These are phyloP conservation scores for Notamacropus eugenii DNA, from an alignment of 2,797 vertebrate species.

Conservation along the genomic window DNA sequence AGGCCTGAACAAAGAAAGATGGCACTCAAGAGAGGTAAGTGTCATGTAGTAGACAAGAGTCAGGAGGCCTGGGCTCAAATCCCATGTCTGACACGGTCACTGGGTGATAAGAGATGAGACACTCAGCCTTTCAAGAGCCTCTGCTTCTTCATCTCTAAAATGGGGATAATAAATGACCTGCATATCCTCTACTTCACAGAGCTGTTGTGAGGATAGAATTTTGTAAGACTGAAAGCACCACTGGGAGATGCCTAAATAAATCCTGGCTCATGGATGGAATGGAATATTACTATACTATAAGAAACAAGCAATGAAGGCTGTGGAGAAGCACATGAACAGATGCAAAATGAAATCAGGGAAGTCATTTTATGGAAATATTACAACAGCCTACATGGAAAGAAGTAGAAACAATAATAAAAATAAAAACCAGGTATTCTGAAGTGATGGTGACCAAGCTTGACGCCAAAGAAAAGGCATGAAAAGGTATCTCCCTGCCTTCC, in stretches of 20 bases:
- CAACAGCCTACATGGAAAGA: background rate
- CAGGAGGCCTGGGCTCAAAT: background rate
- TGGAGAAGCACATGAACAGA: background rate
- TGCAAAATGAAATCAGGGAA: background rate
- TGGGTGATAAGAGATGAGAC: background rate
- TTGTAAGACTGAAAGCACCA: background rate
- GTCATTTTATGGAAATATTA: background rate
- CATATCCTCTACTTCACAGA: background rate
- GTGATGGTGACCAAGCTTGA: background rate
- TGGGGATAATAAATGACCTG: background rate
- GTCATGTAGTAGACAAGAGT: background rate
- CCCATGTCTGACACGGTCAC: background rate
- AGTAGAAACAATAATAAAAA: background rate
- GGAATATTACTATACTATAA: background rate
- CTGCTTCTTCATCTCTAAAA: too few relatives aligned
- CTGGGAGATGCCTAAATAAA: background rate
- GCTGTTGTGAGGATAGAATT: background rate
- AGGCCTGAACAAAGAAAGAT: background rate
- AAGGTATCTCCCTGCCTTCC: background rate
- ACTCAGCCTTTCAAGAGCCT: background rate
- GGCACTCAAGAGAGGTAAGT: background rate
- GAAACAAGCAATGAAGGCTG: background rate
- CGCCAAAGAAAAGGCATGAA: background rate
- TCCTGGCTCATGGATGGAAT: background rate
- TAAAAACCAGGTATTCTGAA: background rate